Conservation (phyloP, 2,888 invertebrate genomes). For the Trichogramma evanescens region DNA sequence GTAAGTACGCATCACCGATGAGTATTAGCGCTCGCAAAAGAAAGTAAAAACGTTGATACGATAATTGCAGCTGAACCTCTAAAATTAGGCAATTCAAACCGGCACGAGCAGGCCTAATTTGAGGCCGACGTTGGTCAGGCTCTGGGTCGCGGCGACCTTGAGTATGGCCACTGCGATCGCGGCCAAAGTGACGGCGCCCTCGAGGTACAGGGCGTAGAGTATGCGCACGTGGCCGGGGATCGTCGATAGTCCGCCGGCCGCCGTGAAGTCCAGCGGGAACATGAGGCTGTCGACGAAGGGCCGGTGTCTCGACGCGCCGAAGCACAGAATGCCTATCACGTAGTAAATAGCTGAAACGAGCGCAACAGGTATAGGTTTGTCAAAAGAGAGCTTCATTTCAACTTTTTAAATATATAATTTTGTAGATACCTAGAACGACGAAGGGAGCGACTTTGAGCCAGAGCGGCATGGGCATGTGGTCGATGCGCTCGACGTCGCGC, state of each 20-base stretch:
- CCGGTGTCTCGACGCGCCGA: constrained; percentile 55
- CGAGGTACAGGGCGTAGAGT: constrained; percentile 61
- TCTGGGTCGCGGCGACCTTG: constrained; percentile 54
- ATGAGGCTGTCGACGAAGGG: constrained; percentile 53
- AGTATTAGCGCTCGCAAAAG: too few species aligned
- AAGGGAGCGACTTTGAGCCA: constrained; percentile 41
- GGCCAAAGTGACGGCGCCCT: constrained; percentile 59
- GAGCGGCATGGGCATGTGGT: constrained; percentile 31
- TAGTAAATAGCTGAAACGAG: constrained; percentile 50
- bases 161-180: constrained; percentile 56
- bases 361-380: not conserved
- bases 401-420: not conserved
- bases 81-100: too few species aligned
- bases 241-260: constrained; percentile 60
- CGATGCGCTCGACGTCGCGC: constrained; percentile 24
- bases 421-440: constrained; percentile 34
- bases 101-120: constrained; percentile 52
- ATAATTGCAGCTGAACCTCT: too few species aligned
- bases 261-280: constrained; percentile 66
- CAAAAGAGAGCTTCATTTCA: not conserved
- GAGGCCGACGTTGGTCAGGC: constrained; percentile 52
- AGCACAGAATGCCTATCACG: constrained; percentile 53
- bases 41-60: too few species aligned
- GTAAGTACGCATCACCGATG: too few species aligned
- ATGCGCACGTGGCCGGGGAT: constrained; percentile 56